Evolutionary conservation across 2,113 vertebrate species (phyloP).

Genomic region (Sphyrna mokarran): DNA sequence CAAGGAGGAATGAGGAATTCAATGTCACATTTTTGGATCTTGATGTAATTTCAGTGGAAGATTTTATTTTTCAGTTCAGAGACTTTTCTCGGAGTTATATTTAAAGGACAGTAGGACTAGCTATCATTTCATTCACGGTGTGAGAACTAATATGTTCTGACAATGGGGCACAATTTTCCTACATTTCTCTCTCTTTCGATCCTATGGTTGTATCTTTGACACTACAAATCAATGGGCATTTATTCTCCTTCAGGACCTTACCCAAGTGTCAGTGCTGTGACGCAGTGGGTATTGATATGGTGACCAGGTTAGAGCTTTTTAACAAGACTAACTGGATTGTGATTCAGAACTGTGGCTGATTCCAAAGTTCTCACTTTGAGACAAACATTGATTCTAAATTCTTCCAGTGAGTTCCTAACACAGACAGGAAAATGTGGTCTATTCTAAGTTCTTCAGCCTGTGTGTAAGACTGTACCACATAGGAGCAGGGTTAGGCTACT

Average conservation of each 20-base stretch:
- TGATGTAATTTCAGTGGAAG: neutral
- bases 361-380: neutral
- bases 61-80: too few species aligned
- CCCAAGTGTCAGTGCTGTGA: neutral
- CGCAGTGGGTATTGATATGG: neutral
- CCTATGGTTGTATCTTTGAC: neutral
- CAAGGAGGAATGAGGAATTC: too few species aligned
- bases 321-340: neutral
- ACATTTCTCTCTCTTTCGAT: neutral
- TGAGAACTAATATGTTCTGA: neutral
- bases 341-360: neutral
- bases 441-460: too few species aligned
- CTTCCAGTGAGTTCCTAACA: neutral
- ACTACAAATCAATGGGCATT: neutral
- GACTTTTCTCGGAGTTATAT: too few species aligned
- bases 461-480: too few species aligned
- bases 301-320: neutral
- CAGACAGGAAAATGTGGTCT: neutral
- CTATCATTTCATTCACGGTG: too few species aligned
- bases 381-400: neutral
- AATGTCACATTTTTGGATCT: too few species aligned
- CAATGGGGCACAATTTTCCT: neutral
- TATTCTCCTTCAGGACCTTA: neutral
- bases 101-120: too few species aligned
- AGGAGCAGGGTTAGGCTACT: too few species aligned